Evolutionary conservation across 2,113 vertebrate genomes (phyloP), one percentile per base, ranked within the genome.

Genomic region (Nanorana parkeri): DNA sequence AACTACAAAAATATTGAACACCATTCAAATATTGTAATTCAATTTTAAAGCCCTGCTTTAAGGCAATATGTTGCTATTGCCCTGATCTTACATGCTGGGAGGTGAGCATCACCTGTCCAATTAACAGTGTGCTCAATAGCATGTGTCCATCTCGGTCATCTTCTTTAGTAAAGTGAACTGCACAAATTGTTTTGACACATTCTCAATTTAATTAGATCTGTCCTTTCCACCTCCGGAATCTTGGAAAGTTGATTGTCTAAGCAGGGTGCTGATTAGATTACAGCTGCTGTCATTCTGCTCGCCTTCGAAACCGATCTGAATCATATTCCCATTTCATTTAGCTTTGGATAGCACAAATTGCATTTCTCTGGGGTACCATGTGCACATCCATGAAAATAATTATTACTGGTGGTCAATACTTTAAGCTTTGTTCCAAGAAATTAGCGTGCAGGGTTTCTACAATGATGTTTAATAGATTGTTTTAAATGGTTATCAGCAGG

Each of bases 201-300:
- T 71, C 55, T 80, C 55, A 80, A 71, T 81, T 81, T 81, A 73
- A 81, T 81, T 81, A 66, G 68, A 73, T 74, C 68, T 74, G 47
- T 81, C 68, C 68, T 73, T 81, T 81, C 68, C 79, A 74, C 60
- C 41, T 81, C 56, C 47, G 47, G 58, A 74, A 81, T 81, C 60
- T 81, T 72, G 79, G 58, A 81, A 81, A 73, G 79, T 81, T 56
- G 68, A 74, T 73, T 65, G 58, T 81, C 68, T 66, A 75, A 56
- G 69, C 80, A 75, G 80, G 80, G 51, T 66, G 71, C 52, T 82
- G 69, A 75, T 82, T 82, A 66, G 69, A 82, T 66, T 73, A 81
- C 60, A 74, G 79, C 32, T 51, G n/a, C 65, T 32, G 54, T 80
- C 56, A 58, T 47, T 74, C 69, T 73, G 47, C 29, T 23, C 4